Percentiles rank a stretch among this genome's conserved stretches.
These are phyloP conservation scores for Ariolimax columbianus DNA, from an alignment of 2,888 invertebrate species.

Conservation along the genomic window DNA sequence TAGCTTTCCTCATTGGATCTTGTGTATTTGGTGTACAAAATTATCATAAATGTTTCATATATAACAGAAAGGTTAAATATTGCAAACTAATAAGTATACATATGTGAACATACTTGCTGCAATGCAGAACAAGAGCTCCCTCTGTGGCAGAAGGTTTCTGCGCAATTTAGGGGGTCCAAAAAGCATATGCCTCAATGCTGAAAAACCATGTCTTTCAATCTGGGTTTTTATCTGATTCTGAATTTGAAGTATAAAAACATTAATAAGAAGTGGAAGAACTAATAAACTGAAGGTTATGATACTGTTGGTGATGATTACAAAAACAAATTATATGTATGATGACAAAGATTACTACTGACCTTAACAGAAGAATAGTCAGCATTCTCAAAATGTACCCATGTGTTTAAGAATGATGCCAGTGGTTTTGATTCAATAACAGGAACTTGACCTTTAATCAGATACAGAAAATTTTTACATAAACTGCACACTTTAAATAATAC, in stretches of 20 bases:
- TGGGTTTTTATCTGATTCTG: constrained; percentile 63
- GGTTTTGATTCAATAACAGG: constrained; percentile 49
- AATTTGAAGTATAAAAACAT: constrained; percentile 21
- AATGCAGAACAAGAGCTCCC: constrained; percentile 80
- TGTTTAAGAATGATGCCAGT: constrained; percentile 50
- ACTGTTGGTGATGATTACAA: neutral
- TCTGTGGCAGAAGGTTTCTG: constrained; percentile 74
- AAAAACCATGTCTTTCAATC: constrained; percentile 68
- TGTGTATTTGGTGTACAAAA: neutral
- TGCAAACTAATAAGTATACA: neutral
- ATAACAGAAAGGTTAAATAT: neutral
- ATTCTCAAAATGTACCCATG: constrained; percentile 39
- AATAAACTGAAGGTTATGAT: neutral
- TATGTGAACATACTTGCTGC: constrained; percentile 78
- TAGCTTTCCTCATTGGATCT: neutral
- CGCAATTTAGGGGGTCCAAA: constrained; percentile 80
- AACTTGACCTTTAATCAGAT: constrained; percentile 2
- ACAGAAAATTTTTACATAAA: neutral
- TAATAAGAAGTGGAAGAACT: neutral
- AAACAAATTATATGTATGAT: neutral
- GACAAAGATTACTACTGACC: constrained; percentile 1
- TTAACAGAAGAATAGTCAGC: constrained; percentile 39
- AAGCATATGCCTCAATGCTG: constrained; percentile 73
- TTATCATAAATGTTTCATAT: neutral
- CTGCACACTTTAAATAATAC: neutral